A percentile compares a stretch with the other conserved stretches of the same genome.
These are phyloP conservation scores for Oreohelix idahoensis DNA, from an alignment of 1,140 invertebrate genomes.

Conservation along the genomic window DNA sequence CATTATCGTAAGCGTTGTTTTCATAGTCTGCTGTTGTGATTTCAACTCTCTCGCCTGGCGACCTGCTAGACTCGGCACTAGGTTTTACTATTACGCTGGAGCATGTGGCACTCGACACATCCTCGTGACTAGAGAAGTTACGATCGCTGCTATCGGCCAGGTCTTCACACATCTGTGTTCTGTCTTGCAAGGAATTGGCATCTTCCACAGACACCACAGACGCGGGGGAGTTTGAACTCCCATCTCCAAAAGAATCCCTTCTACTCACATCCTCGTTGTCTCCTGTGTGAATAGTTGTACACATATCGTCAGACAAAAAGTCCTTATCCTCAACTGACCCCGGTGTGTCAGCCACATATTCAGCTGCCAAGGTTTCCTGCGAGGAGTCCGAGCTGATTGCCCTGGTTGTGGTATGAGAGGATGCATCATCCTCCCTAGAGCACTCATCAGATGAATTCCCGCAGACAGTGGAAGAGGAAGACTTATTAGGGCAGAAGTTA, in stretches of 20 bases:
- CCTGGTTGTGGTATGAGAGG: slow-evolving; percentile 12
- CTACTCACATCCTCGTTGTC: slow-evolving; percentile 18
- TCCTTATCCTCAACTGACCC: slow-evolving; percentile 32
- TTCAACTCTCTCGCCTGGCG: neutral
- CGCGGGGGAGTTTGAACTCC: slow-evolving; percentile 12
- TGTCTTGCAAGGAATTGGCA: slow-evolving; percentile 16
- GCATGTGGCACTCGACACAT: neutral
- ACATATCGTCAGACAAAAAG: slow-evolving; percentile 25
- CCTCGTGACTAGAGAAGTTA: neutral
- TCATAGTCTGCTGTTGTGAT: neutral
- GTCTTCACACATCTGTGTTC: slow-evolving; percentile 10
- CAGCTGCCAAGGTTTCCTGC: slow-evolving; percentile 19
- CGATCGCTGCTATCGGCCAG: neutral
- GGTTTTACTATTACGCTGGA: neutral
- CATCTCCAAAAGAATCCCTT: slow-evolving; percentile 36
- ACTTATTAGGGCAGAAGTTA: slow-evolving; percentile 21
- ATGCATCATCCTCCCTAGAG: slow-evolving; percentile 28
- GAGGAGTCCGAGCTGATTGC: slow-evolving; percentile 27
- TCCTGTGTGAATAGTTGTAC: neutral
- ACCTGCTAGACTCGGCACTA: no score
- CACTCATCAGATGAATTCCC: slow-evolving; percentile 37
- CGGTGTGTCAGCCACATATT: slow-evolving; percentile 28
- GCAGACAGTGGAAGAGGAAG: slow-evolving; percentile 33
- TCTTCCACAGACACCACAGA: slow-evolving; percentile 25
- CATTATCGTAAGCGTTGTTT: neutral